phyloP scores from a whole-genome alignment of 1,140 invertebrate genomes.

The Drosophila busckii region DNA sequence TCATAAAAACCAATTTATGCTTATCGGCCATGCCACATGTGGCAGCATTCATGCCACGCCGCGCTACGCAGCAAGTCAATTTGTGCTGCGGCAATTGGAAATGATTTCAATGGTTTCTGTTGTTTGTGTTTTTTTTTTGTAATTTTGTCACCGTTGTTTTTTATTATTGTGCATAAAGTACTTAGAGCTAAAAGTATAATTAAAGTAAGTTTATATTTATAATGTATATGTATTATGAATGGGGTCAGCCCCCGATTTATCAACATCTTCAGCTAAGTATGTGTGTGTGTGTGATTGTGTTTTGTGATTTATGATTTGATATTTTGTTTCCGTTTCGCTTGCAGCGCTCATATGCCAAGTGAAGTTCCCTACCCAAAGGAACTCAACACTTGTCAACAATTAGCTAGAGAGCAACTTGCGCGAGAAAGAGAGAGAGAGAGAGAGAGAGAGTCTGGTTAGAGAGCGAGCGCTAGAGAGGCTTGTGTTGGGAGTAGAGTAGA shows the following conservation, averaged over 20 bases:
- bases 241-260: constrained; percentile 49
- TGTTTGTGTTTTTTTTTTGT: constrained; percentile 60
- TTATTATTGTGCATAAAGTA: constrained; percentile 78
- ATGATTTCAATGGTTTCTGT: no score
- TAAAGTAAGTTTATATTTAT: constrained; percentile 63
- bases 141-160: constrained; percentile 79
- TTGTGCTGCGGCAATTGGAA: no score
- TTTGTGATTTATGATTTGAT: constrained; percentile 22
- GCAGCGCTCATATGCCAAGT: constrained; percentile 52
- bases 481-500: constrained; percentile 2
- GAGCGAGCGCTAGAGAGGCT: constrained; percentile 15
- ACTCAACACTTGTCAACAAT: constrained; percentile 53
- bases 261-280: constrained; percentile 46
- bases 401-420: constrained; percentile 48
- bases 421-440: constrained; percentile 14
- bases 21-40: no score
- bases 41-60: no score
- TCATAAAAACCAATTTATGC: no score
- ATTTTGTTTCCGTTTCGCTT: constrained; percentile 22
- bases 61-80: no score
- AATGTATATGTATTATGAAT: constrained; percentile 62
- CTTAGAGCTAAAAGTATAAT: constrained; percentile 72
- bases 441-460: constrained; percentile 12
- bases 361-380: constrained; percentile 48
- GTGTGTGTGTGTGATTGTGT: no score